Base-by-base conservation (phyloP, 2,888 invertebrate genomes). In the Thelaira solivaga region DNA sequence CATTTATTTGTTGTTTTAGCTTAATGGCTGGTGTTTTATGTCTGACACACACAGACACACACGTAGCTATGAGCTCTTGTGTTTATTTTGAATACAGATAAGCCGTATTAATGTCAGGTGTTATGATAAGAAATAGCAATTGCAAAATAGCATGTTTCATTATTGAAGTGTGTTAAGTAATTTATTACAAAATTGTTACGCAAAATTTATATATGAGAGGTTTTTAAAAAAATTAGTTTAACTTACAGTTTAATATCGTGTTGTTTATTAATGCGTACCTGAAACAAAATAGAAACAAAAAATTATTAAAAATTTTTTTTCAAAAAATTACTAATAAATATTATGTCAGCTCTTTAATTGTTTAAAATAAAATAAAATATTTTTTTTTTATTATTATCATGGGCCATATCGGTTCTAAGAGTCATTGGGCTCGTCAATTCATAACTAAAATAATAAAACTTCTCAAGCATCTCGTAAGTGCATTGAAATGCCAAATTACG, bases 61-160 rank as follows among this genome's bases (percentile, higher is more conserved):
- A n/a, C n/a, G n/a, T n/a, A n/a, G n/a, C n/a, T n/a, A n/a, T n/a
- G n/a, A n/a, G n/a, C n/a, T n/a, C n/a, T n/a, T n/a, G n/a, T n/a
- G n/a, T n/a, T n/a, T 43, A 26, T 13, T 51, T 51, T 51, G 41
- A 34, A 39, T 31, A 22, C 11, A 26, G 62, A 72, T 72, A 62
- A 72, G 45, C 62, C 43, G 26, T 62, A 62, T 72, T 55, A 62
- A 45, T 55, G 53, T 45, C 62, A 72, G 53, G 62, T 62, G 53
- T 55, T 62, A 39, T 36, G 26, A 59, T 49, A 64, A 57, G 36
- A 26, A 18, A 36, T 7, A 69, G 36, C 22, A 39, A 47, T 11
- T 26, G 13, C 1, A 29, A n/a, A 47, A 69, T 3, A 51, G 61
- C 8, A 13, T 59, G n/a, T 59, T 59, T 39, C 16, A 1, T 55